Evolutionary conservation across 2,113 vertebrate genomes (phyloP).

Genomic region (Eupsittula cactorum): DNA sequence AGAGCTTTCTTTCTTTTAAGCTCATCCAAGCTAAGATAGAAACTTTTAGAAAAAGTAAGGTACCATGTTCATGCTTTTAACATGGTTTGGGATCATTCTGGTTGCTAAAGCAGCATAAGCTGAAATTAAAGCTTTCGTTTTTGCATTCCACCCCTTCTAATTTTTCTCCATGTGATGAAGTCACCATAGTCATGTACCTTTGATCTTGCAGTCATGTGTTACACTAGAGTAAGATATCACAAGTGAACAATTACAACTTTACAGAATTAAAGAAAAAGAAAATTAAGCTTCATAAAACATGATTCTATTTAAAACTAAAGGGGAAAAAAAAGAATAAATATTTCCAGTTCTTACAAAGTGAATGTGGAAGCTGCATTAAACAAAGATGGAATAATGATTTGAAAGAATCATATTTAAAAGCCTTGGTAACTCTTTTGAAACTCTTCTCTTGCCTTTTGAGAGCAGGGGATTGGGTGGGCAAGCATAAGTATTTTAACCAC

Average conservation of each 20-base stretch:
- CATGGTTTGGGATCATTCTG: constrained; percentile 24
- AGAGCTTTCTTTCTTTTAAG: constrained; percentile 18
- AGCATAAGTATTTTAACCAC: background rate
- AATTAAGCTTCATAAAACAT: constrained; percentile 49
- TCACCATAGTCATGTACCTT: constrained; percentile 57
- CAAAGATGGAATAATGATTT: background rate
- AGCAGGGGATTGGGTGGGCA: background rate
- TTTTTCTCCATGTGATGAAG: constrained; percentile 49
- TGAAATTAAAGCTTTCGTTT: constrained; percentile 49
- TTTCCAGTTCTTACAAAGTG: constrained; percentile 25
- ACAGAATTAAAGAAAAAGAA: constrained; percentile 58
- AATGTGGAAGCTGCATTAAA: background rate
- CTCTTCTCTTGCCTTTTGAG: background rate
- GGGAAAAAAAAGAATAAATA: background rate
- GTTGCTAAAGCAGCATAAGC: constrained; percentile 61
- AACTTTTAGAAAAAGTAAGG: background rate
- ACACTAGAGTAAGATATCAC: constrained; percentile 59
- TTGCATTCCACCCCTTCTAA: constrained; percentile 48
- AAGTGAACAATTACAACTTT: constrained; percentile 67
- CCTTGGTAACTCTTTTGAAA: background rate
- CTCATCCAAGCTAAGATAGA: background rate
- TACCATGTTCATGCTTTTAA: constrained; percentile 42
- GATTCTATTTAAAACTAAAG: constrained; percentile 58
- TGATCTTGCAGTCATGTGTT: constrained; percentile 66
- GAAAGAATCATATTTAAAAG: constrained; percentile 20